These are phyloP conservation scores for Reinhardtius hippoglossoides DNA, from an alignment of 2,113 vertebrate genomes.

Conservation along the genomic window DNA sequence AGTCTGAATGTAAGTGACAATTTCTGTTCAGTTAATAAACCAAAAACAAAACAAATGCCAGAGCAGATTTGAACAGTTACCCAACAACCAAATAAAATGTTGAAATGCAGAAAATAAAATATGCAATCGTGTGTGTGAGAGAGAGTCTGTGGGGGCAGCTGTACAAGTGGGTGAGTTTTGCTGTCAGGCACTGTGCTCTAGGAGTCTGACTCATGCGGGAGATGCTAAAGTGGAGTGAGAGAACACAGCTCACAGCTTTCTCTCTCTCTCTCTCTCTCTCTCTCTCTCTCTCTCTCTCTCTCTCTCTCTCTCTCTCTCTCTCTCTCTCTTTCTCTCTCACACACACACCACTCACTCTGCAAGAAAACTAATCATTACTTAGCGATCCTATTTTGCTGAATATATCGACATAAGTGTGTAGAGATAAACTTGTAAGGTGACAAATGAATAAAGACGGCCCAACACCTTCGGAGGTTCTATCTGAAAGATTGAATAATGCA, in stretches of 20 bases:
- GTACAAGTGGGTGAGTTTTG: constrained; percentile 78
- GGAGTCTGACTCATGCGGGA: constrained; percentile 72
- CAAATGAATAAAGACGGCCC: neutral
- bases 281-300: constrained; percentile 8
- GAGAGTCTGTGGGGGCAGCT: constrained; percentile 69
- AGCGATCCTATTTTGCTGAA: constrained; percentile 19
- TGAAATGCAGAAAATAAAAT: constrained; percentile 42
- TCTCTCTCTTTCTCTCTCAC: neutral
- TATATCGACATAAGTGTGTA: constrained; percentile 6
- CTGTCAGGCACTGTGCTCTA: constrained; percentile 74
- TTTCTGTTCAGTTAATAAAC: constrained; percentile 11
- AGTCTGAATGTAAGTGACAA: too few species aligned
- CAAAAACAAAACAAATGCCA: neutral
- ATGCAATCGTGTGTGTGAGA: constrained; percentile 20
- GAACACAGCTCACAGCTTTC: constrained; percentile 54
- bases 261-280: constrained; percentile 1
- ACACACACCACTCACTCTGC: constrained; percentile 18
- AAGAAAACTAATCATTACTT: constrained; percentile 46
- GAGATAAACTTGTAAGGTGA: neutral
- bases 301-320: constrained; percentile 14
- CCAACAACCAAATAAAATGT: constrained; percentile 39
- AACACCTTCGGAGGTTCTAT: too few species aligned
- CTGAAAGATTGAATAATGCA: constrained; percentile 16
- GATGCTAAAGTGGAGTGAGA: constrained; percentile 64
- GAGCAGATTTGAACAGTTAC: constrained; percentile 5